Evolutionary conservation across 2,888 invertebrate species (phyloP), one percentile per base, ranked within the genome.

Genomic region (Geophilus truncorum): DNA sequence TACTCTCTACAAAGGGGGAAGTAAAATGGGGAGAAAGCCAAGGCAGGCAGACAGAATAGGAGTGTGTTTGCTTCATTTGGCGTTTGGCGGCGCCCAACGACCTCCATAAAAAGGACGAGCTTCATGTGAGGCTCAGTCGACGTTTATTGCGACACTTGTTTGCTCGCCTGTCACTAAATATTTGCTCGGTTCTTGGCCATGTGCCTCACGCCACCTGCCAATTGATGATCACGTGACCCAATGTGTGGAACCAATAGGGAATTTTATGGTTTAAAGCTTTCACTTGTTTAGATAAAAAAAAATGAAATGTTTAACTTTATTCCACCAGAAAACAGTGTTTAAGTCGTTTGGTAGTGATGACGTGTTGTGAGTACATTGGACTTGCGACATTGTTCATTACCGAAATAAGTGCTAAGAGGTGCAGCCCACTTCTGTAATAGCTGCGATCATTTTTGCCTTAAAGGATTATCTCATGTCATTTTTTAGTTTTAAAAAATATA

Each of bases 111-210:
- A 70, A 70, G 70, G 70, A 23, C 70, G 70, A 28, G 70, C 70
- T 70, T 25, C 70, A 70, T 70, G 70, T 70, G 70, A 70, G 70
- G 28, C 77, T 77, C 77, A 34, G 77, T 18, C 77, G 77, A 77
- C 77, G 77, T 77, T 77, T 77, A 77, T 77, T 77, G 77, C 77
- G 36, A 77, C 77, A 77, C 77, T 77, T 77, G 77, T 77, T 77
- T 77, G 77, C 77, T 77, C 77, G 32, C 70, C 77, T 77, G 77
- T 77, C 77, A 77, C 77, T 77, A 77, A 77, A 77, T 77, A 77
- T 77, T 77, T 32, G 36, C 77, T 77, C 77, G 77, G 77, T 77
- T 32, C 32, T 36, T 36, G 36, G 77, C 34, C 77, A 77, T 36
- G 77, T 77, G 77, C 32, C 77, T 36, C 36, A 34, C 36, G 32